Evolutionary conservation across 2,113 vertebrate genomes (phyloP).

Genomic region (Scomber colias): DNA sequence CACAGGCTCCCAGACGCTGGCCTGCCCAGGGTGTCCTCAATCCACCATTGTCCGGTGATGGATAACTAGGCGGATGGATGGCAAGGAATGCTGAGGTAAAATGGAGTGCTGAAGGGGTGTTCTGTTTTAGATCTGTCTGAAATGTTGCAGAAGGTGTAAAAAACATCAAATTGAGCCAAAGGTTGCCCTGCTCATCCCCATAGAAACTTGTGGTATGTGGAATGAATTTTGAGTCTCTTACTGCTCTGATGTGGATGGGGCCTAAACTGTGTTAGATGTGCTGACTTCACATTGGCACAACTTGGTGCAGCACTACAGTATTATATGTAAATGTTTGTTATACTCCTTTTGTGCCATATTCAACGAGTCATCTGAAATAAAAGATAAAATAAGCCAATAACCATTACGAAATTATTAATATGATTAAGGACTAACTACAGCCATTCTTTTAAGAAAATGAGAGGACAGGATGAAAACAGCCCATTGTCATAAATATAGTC

Average conservation of each 20-base stretch:
- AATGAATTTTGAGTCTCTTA: background rate
- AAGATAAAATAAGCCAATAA: too few relatives aligned
- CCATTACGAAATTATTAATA: background rate
- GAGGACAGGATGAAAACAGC: background rate
- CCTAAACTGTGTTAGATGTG: too few relatives aligned
- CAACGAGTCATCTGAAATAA: background rate
- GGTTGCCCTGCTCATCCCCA: background rate
- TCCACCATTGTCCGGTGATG: constrained; percentile 59
- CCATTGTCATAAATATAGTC: too few relatives aligned
- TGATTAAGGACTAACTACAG: background rate
- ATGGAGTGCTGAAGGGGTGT: background rate
- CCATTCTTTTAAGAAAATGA: background rate
- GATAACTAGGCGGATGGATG: constrained; percentile 42
- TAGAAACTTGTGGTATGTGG: background rate
- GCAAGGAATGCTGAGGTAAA: constrained; percentile 59
- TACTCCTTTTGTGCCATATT: background rate
- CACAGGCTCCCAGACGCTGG: constrained; percentile 57
- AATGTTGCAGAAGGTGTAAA: background rate
- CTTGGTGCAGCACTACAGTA: background rate
- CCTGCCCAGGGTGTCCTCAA: constrained; percentile 59
- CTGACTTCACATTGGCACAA: too few relatives aligned
- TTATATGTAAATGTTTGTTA: background rate
- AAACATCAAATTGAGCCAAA: constrained; percentile 4
- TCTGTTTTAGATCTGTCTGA: constrained; percentile 39
- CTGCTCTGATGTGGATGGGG: background rate